These are phyloP conservation scores for Drosophila percnosoma DNA, from an alignment of 2,888 invertebrate species.

Conservation along the genomic window DNA sequence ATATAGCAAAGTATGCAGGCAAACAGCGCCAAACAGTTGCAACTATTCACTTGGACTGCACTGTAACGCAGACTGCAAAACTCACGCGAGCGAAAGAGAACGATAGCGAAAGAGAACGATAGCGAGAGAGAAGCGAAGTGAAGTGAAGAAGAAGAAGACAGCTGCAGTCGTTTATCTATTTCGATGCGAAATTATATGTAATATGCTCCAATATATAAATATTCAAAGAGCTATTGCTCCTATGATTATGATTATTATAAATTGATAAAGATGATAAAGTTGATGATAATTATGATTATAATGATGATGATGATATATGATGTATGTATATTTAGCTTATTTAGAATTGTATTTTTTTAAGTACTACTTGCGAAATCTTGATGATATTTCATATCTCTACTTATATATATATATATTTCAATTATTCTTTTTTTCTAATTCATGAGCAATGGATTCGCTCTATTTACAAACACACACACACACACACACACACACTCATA, in stretches of 20 bases:
- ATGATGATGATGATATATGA: constrained; percentile 38
- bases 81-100: not conserved
- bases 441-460: constrained; percentile 59
- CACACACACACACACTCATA: constrained; percentile 32
- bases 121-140: constrained; percentile 18
- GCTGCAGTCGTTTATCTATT: constrained; percentile 48
- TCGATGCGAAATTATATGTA: constrained; percentile 38
- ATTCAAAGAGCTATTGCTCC: constrained; percentile 53
- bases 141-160: constrained; percentile 20
- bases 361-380: constrained; percentile 70
- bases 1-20: constrained; percentile 16
- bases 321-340: constrained; percentile 72
- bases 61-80: constrained; percentile 34
- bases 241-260: constrained; percentile 1
- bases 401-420: constrained; percentile 23
- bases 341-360: constrained; percentile 67
- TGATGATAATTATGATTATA: constrained; percentile 6
- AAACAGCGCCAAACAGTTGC: constrained; percentile 36
- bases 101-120: constrained; percentile 15
- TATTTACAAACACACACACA: constrained; percentile 47
- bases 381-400: constrained; percentile 40
- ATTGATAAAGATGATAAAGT: constrained; percentile 26
- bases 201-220: constrained; percentile 65
- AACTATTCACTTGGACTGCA: constrained; percentile 13
- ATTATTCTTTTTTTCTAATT: constrained; percentile 58